Evolutionary conservation across 1,140 invertebrate genomes (phyloP), one percentile per base, ranked within the genome.

Genomic region (Macrobrachium rosenbergii): DNA sequence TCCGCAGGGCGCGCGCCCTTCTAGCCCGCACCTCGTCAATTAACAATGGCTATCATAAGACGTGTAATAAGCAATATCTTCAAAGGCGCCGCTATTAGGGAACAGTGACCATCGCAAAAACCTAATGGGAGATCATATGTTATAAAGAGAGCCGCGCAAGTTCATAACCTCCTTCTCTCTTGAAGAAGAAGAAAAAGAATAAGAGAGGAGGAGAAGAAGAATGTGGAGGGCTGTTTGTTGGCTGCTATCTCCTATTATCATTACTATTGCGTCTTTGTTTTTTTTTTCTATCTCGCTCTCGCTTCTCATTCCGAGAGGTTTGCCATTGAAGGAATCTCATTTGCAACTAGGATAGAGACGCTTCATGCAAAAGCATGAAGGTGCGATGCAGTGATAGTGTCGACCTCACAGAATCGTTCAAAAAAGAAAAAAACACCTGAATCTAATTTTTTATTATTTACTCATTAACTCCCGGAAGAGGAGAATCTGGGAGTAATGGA

Each of bases 31-130:
- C 60, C 19, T 60, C 43, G 62, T 80, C 84, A 86, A 86, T 86
- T 86, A 86, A 86, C 77, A 81, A 86, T 72, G 78, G 77, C 77
- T 86, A 86, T 86, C 84, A 86, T 45, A 81, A 67, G 76, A 81
- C 67, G 76, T 81, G 84, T 86, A 86, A 86, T 86, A 86, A 86
- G 84, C 77, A 81, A 81, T 80, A 81, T 80, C 84, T 81, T 86
- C 84, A 86, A 86, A 86, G 84, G 77, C 52, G 58, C 84, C 84
- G 84, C 64, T 23, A 86, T 86, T 86, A 86, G 11, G 45, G 77
- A 86, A 81, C 84, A 86, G 80, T 86, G 84, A 86, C 84, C 84
- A 72, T 21, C 84, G 64, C 63, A 86, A 75, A 80, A 80, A 79
- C 19, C 67, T 82, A 82, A 82, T 73, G 37, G 83, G 83, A 14